A percentile compares a stretch with the other conserved stretches of the same genome.
phyloP scores from a whole-genome alignment of 2,797 vertebrate species.

The Ctenosaura bakeri region DNA sequence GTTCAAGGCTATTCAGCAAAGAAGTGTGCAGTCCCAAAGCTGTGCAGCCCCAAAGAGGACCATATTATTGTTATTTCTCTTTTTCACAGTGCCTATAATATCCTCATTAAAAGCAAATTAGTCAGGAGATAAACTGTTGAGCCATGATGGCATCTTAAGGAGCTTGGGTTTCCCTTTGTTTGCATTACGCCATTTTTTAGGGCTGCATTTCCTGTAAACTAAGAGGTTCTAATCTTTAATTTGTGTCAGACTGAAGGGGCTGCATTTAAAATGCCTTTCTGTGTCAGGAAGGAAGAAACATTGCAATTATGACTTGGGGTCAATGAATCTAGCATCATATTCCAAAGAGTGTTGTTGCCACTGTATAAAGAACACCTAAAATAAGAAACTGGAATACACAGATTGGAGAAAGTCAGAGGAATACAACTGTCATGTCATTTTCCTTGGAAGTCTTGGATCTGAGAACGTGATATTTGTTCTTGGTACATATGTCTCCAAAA shows the following conservation, averaged over 20 bases:
- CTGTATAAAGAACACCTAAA: slow-evolving; percentile 44
- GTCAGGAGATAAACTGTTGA: slow-evolving; percentile 26
- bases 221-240: slow-evolving; percentile 32
- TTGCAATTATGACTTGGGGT: neutral
- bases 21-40: slow-evolving; percentile 60
- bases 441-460: neutral
- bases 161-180: slow-evolving; percentile 28
- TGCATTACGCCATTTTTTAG: slow-evolving; percentile 25
- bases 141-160: slow-evolving; percentile 40
- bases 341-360: slow-evolving; percentile 41
- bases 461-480: neutral
- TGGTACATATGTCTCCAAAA: neutral
- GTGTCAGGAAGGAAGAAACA: neutral
- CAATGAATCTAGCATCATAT: slow-evolving; percentile 47
- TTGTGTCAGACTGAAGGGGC: neutral
- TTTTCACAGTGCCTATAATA: slow-evolving; percentile 27
- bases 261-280: slow-evolving; percentile 27
- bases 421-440: neutral
- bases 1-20: slow-evolving; percentile 72
- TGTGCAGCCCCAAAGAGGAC: slow-evolving; percentile 46
- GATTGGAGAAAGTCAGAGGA: neutral
- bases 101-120: slow-evolving; percentile 56
- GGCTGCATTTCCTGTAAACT: slow-evolving; percentile 24
- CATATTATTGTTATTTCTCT: slow-evolving; percentile 49
- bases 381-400: neutral